Conservation (phyloP, 1,140 invertebrate species). For the Akabosia matsudoensis region DNA sequence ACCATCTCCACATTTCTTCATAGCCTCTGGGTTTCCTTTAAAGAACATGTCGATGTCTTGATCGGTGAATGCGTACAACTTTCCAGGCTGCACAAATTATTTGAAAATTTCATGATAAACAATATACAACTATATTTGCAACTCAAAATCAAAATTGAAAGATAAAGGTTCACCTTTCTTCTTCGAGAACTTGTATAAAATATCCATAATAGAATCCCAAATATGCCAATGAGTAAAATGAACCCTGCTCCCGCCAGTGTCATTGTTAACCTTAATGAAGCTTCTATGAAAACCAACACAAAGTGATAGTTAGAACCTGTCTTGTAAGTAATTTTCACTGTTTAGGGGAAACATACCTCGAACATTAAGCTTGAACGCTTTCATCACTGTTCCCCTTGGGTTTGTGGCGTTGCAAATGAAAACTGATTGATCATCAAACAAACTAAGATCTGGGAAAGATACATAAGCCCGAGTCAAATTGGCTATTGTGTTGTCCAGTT, state of each 20-base stretch:
- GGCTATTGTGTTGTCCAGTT: background rate
- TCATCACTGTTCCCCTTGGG: conserved; percentile 28
- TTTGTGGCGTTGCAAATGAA: conserved; percentile 34
- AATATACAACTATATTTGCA: too few species aligned
- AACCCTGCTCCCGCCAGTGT: background rate
- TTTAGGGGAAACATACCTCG: background rate
- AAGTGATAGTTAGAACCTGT: background rate
- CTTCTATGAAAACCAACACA: background rate
- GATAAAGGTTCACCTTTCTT: conserved; percentile 18
- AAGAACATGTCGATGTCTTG: conserved; percentile 33
- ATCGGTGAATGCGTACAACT: conserved; percentile 26
- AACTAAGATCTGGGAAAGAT: background rate
- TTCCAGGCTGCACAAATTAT: conserved; percentile 26
- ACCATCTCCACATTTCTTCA: conserved; percentile 31
- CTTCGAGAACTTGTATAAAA: conserved; percentile 18
- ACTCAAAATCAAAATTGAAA: background rate
- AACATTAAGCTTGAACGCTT: conserved; percentile 11
- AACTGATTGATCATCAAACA: conserved; percentile 14
- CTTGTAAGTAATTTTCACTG: background rate
- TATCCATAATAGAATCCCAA: conserved; percentile 10
- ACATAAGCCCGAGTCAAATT: conserved; percentile 23
- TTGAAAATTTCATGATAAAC: too few species aligned
- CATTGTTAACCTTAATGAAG: background rate
- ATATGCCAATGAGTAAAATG: background rate
- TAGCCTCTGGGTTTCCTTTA: conserved; percentile 33